phyloP scores from a whole-genome alignment of 2,113 vertebrate species.

The Calyptommatus sinebrachiatus region DNA sequence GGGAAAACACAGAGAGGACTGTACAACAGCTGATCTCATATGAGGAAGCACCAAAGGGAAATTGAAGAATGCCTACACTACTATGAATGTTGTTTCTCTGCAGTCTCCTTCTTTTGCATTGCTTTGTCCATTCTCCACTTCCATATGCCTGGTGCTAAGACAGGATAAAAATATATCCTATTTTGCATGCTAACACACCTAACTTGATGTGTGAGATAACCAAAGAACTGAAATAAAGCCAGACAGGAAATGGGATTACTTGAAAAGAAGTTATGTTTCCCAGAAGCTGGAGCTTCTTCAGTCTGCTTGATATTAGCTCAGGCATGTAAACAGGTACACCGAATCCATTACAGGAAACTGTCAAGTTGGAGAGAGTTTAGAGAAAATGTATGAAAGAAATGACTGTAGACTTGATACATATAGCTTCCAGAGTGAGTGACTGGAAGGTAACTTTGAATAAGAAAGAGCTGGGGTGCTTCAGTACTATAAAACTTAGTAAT shows the following conservation, averaged over 20 bases:
- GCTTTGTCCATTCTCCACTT: neutral
- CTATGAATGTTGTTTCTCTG: neutral
- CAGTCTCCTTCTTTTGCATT: neutral
- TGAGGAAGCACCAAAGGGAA: neutral
- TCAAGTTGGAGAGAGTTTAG: neutral
- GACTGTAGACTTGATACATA: neutral
- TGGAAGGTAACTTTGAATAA: neutral
- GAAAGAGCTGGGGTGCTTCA: neutral
- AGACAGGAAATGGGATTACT: neutral
- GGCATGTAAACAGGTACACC: neutral
- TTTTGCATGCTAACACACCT: neutral
- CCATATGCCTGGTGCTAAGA: neutral
- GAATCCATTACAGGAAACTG: neutral
- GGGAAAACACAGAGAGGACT: neutral
- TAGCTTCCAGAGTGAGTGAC: neutral
- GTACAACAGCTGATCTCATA: constrained; percentile 17
- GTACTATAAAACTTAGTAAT: neutral
- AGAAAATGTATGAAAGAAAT: neutral
- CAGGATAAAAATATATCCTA: neutral
- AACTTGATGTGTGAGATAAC: neutral
- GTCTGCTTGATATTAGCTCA: neutral
- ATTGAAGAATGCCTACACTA: neutral
- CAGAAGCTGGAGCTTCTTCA: neutral
- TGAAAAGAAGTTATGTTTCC: no score
- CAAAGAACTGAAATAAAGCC: neutral